These are phyloP conservation scores for Pseudois nayaur DNA, from an alignment of 2,113 vertebrate species.

Conservation along the genomic window DNA sequence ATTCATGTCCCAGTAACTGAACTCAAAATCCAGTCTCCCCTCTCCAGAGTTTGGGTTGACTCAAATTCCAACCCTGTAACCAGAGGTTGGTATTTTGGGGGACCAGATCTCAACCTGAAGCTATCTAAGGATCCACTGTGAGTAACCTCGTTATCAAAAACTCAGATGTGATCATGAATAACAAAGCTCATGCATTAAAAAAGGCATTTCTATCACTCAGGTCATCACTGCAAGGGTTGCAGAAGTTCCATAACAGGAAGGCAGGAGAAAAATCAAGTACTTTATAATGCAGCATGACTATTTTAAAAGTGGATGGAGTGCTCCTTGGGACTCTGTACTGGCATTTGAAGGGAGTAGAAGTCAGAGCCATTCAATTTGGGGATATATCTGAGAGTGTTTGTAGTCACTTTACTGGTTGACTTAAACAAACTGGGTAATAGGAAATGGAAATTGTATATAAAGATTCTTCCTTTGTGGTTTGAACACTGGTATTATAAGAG, in stretches of 20 bases:
- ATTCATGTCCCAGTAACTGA: neutral
- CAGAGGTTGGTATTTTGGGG: neutral
- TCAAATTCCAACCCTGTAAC: neutral
- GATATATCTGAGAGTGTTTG: neutral
- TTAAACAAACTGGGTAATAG: neutral
- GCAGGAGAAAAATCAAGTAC: neutral
- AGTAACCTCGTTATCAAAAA: neutral
- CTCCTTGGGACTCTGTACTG: neutral
- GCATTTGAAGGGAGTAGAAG: neutral
- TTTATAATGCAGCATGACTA: neutral
- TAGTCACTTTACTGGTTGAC: neutral
- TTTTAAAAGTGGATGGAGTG: neutral
- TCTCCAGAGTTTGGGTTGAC: neutral
- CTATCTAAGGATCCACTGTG: neutral
- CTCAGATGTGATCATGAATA: neutral
- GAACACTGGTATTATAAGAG: neutral
- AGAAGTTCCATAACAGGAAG: neutral
- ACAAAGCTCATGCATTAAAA: neutral
- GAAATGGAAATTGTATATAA: neutral
- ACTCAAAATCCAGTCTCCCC: neutral
- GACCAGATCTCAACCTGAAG: neutral
- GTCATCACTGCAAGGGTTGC: neutral
- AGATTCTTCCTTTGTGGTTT: neutral
- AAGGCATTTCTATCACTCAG: neutral
- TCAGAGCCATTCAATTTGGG: neutral